Evolutionary conservation across 2,113 vertebrate species (phyloP), one percentile per base, ranked within the genome.

Genomic region (Phocoena phocoena): DNA sequence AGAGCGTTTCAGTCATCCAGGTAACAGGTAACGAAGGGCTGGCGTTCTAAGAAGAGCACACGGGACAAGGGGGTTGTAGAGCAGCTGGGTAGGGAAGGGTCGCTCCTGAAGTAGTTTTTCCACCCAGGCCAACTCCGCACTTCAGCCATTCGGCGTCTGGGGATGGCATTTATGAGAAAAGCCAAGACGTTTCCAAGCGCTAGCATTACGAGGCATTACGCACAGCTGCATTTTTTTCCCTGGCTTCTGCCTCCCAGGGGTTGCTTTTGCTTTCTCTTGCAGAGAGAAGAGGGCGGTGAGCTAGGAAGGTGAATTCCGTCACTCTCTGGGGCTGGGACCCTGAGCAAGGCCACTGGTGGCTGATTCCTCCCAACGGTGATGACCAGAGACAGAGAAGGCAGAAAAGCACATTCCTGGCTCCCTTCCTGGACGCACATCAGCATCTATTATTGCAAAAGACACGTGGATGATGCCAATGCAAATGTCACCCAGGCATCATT

Each of bases 271-370:
- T 62, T 15, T 47, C 33, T 68, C 6, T 8, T 55, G 3, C 23
- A 36, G 74, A 60, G 28, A 80, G 63, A 71, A 85, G 60, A 23
- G 33, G 47, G 38, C 13, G 3, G 21, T 14, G n/a, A 80, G 60
- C 33, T 26, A 55, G 76, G 60, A 50, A 47, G 77, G 7, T 3
- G 5, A 18, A 23, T 31, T 1, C 31, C 33, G 1, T 8, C 9
- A 3, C 41, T 9, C 0, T 2, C 33, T 33, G 88, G 1, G 53
- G 33, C 18, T 17, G 25, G 84, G 71, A 53, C 36, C 83, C 76
- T 7, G 0, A 50, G 31, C 4, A 3, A 58, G 41, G 11, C 50
- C 31, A 8, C 41, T 3, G 0, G 5, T 10, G 1, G 53, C 5
- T 3, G 14, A 47, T 50, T 50, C 28, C 65, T 93, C 63, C 18